These are phyloP conservation scores for Calonectris borealis DNA, from an alignment of 2,113 vertebrate genomes.

Conservation along the genomic window DNA sequence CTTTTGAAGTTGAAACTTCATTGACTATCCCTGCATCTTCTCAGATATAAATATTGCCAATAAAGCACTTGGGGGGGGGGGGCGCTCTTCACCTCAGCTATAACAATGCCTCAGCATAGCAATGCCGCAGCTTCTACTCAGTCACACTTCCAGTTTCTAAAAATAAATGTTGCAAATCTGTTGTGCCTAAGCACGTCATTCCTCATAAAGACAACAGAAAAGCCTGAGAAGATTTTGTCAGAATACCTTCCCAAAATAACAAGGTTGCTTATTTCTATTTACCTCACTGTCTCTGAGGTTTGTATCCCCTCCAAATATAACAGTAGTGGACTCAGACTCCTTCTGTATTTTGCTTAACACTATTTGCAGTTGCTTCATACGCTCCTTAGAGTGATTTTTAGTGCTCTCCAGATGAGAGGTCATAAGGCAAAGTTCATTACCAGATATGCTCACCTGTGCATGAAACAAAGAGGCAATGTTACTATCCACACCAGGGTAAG, in stretches of 20 bases:
- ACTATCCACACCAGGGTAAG: accelerated
- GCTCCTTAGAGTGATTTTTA: slow-evolving; percentile 80
- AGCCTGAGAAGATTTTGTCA: not conserved
- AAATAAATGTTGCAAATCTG: not conserved
- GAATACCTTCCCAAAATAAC: not conserved
- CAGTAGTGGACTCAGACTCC: slow-evolving; percentile 76
- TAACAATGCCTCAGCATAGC: not conserved
- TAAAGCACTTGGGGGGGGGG: not conserved
- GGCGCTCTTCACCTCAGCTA: not conserved
- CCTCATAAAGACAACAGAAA: not conserved
- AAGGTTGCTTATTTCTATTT: not conserved
- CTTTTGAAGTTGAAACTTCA: not conserved
- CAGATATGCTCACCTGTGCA: slow-evolving; percentile 79
- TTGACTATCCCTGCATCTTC: not conserved
- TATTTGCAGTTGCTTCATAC: slow-evolving; percentile 83
- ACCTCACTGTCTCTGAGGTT: slow-evolving; percentile 93
- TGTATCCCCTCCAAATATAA: slow-evolving; percentile 95
- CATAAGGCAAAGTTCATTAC: slow-evolving; percentile 88
- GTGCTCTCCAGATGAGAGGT: slow-evolving; percentile 97
- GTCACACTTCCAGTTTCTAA: not conserved
- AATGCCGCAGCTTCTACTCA: not conserved
- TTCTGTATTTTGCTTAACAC: slow-evolving; percentile 80
- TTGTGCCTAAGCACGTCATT: not conserved
- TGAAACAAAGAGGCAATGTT: not conserved
- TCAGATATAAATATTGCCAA: not conserved